Conservation (phyloP, 2,888 invertebrate species). For the Gari tellinella region DNA sequence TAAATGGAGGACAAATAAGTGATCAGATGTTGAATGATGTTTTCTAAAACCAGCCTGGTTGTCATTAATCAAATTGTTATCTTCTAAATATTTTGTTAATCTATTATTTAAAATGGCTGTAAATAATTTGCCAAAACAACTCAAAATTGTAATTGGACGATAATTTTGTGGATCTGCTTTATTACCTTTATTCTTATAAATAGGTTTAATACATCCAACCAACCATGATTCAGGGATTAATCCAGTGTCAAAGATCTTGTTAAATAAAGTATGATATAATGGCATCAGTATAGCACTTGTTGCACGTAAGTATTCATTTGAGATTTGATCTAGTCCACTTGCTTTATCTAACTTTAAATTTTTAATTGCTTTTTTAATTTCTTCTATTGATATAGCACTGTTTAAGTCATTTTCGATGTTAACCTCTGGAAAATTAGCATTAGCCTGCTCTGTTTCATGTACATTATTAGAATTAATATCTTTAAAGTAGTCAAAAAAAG, state of each 20-base stretch:
- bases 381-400: too few species aligned
- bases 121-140: constrained; percentile 46
- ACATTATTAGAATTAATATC: too few species aligned
- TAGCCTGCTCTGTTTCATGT: too few species aligned
- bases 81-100: constrained; percentile 30
- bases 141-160: constrained; percentile 39
- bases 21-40: constrained; percentile 29
- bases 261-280: too few species aligned
- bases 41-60: constrained; percentile 44
- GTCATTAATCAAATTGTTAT: constrained; percentile 20
- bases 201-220: constrained; percentile 25
- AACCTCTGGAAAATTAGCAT: too few species aligned
- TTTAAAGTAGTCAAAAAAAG: too few species aligned
- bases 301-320: too few species aligned
- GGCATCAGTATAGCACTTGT: too few species aligned
- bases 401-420: too few species aligned
- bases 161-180: constrained; percentile 27
- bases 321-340: too few species aligned
- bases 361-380: too few species aligned
- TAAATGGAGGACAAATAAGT: constrained; percentile 30
- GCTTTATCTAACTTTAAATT: too few species aligned
- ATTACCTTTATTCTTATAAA: constrained; percentile 36
- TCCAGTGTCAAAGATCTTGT: constrained; percentile 29
- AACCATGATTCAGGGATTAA: constrained; percentile 26
- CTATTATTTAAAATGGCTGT: constrained; percentile 37